Conservation (phyloP, 2,113 vertebrate species). For the Nothoprocta perdicaria region DNA sequence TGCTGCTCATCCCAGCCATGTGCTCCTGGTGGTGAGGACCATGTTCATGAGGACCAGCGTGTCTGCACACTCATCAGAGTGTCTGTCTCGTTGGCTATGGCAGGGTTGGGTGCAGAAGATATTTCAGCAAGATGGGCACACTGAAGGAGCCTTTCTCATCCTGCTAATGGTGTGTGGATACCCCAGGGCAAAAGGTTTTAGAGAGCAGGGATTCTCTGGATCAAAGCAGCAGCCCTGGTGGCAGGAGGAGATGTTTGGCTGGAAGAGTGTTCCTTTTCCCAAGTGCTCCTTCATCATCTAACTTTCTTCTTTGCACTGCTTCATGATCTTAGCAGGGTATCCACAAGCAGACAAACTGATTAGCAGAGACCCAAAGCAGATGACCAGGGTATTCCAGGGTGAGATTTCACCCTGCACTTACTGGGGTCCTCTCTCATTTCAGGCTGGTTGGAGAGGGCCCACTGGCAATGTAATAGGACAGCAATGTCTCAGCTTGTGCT, state of each 20-base stretch:
- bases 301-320: background rate
- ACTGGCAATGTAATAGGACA: background rate
- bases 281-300: rapidly evolving
- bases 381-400: rapidly evolving
- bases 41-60: background rate
- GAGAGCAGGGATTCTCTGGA: background rate
- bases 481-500: rapidly evolving
- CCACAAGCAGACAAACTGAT: background rate
- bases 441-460: background rate
- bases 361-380: background rate
- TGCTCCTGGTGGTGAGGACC: background rate
- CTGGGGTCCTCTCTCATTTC: background rate
- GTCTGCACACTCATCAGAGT: background rate
- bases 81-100: rapidly evolving
- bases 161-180: background rate
- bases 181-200: background rate
- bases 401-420: background rate
- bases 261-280: rapidly evolving
- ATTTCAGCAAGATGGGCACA: background rate
- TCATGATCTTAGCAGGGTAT: background rate
- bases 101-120: background rate
- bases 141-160: background rate
- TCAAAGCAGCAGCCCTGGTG: background rate
- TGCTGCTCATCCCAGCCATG: background rate
- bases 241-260: rapidly evolving